Conservation (phyloP, 2,113 vertebrate genomes). For the Eurypyga helias region DNA sequence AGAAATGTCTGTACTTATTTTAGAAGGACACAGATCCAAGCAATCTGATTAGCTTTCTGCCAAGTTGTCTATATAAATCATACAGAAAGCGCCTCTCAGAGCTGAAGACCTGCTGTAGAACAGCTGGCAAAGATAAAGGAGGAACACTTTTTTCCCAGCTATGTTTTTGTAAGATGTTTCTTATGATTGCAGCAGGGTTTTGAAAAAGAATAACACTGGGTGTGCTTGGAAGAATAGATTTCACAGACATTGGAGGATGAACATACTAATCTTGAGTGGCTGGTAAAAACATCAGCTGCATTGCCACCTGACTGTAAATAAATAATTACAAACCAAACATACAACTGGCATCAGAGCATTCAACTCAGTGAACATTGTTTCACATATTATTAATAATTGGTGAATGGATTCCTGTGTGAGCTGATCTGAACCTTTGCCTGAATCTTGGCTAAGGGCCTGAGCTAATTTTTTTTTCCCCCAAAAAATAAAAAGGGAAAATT, state of each 20-base stretch:
- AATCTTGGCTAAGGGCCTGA: neutral
- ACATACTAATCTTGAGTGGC: neutral
- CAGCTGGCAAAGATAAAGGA: neutral
- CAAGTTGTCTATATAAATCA: neutral
- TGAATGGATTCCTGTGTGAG: neutral
- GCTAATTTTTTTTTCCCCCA: neutral
- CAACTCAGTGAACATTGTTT: neutral
- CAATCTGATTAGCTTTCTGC: slow-evolving; percentile 3
- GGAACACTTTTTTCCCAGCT: neutral
- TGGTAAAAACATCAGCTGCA: neutral
- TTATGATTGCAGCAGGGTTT: neutral
- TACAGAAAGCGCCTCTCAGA: neutral
- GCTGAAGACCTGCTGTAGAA: neutral
- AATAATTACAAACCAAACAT: neutral
- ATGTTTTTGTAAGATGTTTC: neutral
- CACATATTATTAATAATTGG: neutral
- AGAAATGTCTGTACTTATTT: neutral
- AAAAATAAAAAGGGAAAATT: neutral
- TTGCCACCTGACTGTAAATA: neutral
- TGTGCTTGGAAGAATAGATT: neutral
- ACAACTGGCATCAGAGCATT: neutral
- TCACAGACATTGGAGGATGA: neutral
- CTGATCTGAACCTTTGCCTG: neutral
- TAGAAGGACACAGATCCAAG: neutral
- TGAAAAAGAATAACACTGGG: neutral